Conservation (phyloP, 2,888 invertebrate genomes). For the Neoaliturus tenellus region DNA sequence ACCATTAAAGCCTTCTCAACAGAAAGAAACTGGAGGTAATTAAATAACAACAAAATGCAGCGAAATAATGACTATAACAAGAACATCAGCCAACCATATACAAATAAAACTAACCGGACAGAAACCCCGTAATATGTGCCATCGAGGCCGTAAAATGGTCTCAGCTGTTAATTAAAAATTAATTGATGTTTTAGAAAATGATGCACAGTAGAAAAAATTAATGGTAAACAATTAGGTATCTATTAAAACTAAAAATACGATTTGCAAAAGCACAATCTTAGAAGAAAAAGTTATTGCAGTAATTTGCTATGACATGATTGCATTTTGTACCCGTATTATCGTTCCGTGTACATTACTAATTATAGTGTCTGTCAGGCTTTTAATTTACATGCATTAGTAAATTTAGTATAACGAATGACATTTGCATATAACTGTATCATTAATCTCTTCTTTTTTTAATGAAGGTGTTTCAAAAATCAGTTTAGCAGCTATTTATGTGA, state of each 20-base stretch:
- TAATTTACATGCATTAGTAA: too few species aligned
- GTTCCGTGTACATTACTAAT: too few species aligned
- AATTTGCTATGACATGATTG: too few species aligned
- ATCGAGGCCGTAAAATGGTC: neutral
- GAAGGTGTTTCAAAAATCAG: too few species aligned
- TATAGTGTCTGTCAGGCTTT: too few species aligned
- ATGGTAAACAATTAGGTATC: neutral
- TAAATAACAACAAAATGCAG: slow-evolving; percentile 23
- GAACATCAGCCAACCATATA: neutral
- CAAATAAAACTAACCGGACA: slow-evolving; percentile 9
- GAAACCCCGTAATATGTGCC: slow-evolving; percentile 3
- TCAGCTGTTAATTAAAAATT: slow-evolving; percentile 22
- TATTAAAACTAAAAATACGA: neutral
- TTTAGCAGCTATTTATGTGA: too few species aligned
- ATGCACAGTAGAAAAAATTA: neutral
- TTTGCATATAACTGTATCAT: too few species aligned
- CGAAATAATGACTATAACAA: slow-evolving; percentile 4
- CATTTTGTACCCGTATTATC: too few species aligned
- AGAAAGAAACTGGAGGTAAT: neutral
- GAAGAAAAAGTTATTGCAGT: too few species aligned
- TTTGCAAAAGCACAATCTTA: too few species aligned
- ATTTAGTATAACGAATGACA: too few species aligned
- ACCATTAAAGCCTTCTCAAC: neutral
- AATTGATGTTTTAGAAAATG: neutral
- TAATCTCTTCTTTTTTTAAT: too few species aligned